These are phyloP conservation scores for Sebastiscus tertius DNA, from an alignment of 2,797 vertebrate genomes.

Conservation along the genomic window DNA sequence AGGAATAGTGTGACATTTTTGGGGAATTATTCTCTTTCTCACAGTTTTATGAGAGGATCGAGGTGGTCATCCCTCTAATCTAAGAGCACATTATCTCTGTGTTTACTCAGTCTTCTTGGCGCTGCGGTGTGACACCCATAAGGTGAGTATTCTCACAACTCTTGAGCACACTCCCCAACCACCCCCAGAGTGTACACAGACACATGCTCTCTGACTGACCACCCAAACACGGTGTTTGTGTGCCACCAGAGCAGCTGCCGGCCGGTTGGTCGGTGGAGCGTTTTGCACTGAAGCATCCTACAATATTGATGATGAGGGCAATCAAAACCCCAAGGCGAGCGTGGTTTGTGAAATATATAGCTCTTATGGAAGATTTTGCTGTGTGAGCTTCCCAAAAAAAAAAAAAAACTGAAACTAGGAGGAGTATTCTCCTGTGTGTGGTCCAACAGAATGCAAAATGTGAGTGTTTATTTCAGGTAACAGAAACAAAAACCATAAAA, in stretches of 20 bases:
- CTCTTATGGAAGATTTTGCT: constrained; percentile 6
- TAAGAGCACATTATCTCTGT: constrained; percentile 43
- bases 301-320: constrained; percentile 35
- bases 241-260: constrained; percentile 49
- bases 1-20: not conserved
- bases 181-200: constrained; percentile 26
- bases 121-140: constrained; percentile 39
- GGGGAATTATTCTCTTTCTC: not conserved
- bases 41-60: not conserved
- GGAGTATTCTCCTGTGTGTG: not conserved
- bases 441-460: not conserved
- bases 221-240: constrained; percentile 50
- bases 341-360: not conserved
- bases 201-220: constrained; percentile 32
- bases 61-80: not conserved
- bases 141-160: constrained; percentile 57
- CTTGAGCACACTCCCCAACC: constrained; percentile 19
- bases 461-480: not conserved
- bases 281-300: constrained; percentile 33
- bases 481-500: not conserved
- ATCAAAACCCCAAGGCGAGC: not conserved
- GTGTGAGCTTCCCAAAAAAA: not conserved
- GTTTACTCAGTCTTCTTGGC: constrained; percentile 65
- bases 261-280: constrained; percentile 13
- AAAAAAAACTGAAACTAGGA: not conserved